Evolutionary conservation across 2,797 vertebrate genomes (phyloP), one percentile per base, ranked within the genome.

Genomic region (Xenentodon cancila): DNA sequence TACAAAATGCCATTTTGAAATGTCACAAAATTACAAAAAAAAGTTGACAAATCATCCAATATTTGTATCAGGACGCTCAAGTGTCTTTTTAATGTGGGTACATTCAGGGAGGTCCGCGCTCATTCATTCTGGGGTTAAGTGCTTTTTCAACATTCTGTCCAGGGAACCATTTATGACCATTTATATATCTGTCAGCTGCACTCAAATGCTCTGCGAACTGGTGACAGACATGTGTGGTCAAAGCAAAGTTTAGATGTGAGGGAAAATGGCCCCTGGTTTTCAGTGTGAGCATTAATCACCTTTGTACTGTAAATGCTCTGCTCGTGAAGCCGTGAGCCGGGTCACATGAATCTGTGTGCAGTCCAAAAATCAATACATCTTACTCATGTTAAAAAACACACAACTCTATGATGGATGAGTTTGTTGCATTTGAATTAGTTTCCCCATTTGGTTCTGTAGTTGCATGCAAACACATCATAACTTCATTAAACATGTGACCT

Each of bases 21-120:
- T 88, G 86, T 89, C 82, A 80, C 34, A 66, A 82, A 84, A 84
- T 68, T 70, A 84, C 77, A 80, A 56, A 27, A 42, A 44, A 85
- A 85, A 81, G 64, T 75, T 46, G 83, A 84, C 86, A 82, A 88
- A 89, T 89, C 71, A 76, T 77, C 81, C 78, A 84, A 77, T 91
- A 92, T 92, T 92, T 91, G 84, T 84, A 85, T 78, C 70, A 70
- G 78, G 85, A 90, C 89, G 82, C 80, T 89, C 71, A 64, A 91
- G 84, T 87, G 85, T 87, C 84, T 85, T 83, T 91, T 88, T 90
- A 89, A 89, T 91, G 87, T 86, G 86, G 86, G 65, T 20, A 79
- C 85, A 87, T 77, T 58, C 75, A 18, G 79, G 84, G 87, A 85
- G 84, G 87, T 87, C 87, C 75, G 47, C 53, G 50, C 68, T 84